Base-by-base conservation (phyloP, 2,888 invertebrate species). In the Drosophila conformis region DNA sequence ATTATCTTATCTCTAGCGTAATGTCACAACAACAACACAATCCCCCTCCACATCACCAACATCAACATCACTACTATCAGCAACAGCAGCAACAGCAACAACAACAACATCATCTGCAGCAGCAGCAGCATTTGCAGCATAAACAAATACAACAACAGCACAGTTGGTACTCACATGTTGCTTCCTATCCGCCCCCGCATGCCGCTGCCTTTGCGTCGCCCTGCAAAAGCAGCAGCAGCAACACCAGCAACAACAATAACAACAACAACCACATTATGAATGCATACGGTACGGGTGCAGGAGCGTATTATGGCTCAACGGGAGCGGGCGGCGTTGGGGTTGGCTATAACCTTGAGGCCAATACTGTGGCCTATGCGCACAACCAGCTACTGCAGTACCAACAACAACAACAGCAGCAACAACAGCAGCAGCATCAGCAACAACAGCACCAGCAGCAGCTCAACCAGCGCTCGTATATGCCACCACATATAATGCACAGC, bases 141-240 rank as follows among this genome's bases (percentile, higher is more conserved):
- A 74, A 83, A 59, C 80, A 78, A 69, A 76, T 76, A 69, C 71
- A 76, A 59, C 71, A 76, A 46, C 82, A 83, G 70, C 80, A 79
- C 46, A 81, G 66, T 83, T 86, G 86, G 90, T 86, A 90, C 83
- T 90, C 89, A 90, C 89, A 89, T 89, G 91, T 89, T 89, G 90
- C 90, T 89, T 89, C 88, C 76, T 85, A 83, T 73, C 83, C 79
- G 61, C 70, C 76, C 80, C 51, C 82, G 72, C 73, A 78, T 49
- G 69, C 73, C 65, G 71, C 80, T 56, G 71, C 70, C 56, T 70
- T 73, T 81, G 64, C 78, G 58, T 33, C 75, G 59, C 71, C 78
- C 51, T 84, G 88, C 69, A 87, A 83, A 60, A 79, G 64, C 62
- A 74, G 69, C 74, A 83, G 63, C 76, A 63, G 48, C 52, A 69